These are phyloP conservation scores for Fragariocoptes setiger DNA, from an alignment of 1,140 invertebrate species.

Conservation along the genomic window DNA sequence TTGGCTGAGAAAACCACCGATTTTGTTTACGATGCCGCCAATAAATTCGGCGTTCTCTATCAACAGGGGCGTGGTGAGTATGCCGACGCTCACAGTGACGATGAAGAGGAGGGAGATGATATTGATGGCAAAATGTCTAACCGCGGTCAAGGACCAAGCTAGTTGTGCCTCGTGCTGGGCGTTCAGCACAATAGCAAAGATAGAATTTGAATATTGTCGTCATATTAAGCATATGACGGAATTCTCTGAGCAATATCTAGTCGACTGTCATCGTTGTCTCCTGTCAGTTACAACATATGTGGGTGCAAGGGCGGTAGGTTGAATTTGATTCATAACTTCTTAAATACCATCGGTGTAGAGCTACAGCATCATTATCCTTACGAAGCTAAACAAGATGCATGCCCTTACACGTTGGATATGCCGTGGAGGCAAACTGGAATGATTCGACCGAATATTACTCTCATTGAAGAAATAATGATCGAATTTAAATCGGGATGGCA, in stretches of 20 bases:
- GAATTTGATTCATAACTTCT: neutral
- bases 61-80: neutral
- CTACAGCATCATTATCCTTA: neutral
- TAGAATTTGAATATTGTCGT: slow-evolving; percentile 3
- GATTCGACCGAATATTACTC: neutral
- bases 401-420: neutral
- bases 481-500: no score
- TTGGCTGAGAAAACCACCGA: neutral
- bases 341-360: slow-evolving; percentile 1
- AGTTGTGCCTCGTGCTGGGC: slow-evolving; percentile 16
- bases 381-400: neutral
- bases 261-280: slow-evolving; percentile 6
- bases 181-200: slow-evolving; percentile 11
- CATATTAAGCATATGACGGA: neutral
- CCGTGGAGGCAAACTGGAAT: neutral
- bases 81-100: neutral
- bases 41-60: no score
- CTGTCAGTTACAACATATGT: neutral
- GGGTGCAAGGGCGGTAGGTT: neutral
- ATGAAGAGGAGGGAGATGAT: neutral
- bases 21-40: neutral
- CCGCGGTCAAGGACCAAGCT: slow-evolving; percentile 13
- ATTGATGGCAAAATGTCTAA: neutral
- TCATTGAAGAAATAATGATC: neutral
- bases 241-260: slow-evolving; percentile 6